These are phyloP conservation scores for Hymenochirus boettgeri DNA, from an alignment of 2,113 vertebrate species.

Conservation along the genomic window DNA sequence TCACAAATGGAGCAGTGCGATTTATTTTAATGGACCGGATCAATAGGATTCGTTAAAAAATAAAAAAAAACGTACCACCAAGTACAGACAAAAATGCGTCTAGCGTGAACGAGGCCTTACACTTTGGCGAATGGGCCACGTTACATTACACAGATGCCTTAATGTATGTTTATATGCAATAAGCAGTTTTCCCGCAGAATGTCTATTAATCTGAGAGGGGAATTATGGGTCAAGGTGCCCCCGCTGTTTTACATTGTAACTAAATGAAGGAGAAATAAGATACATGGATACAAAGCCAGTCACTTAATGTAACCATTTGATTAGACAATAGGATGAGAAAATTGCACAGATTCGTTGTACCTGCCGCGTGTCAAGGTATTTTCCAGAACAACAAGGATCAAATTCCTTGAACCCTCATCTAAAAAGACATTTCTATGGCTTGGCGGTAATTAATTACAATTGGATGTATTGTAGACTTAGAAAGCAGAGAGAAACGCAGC, in stretches of 20 bases:
- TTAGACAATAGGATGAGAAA: constrained; percentile 18
- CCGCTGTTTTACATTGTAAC: background rate
- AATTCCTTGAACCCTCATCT: background rate
- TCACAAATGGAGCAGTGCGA: too few species aligned
- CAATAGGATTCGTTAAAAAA: too few species aligned
- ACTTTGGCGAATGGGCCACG: too few species aligned
- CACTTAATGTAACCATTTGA: constrained; percentile 6
- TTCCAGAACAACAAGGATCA: background rate
- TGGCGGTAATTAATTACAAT: background rate
- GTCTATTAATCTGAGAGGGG: background rate
- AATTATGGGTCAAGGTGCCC: background rate
- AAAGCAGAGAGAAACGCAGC: background rate
- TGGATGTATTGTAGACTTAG: background rate
- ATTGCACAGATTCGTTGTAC: background rate
- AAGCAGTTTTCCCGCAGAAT: too few species aligned
- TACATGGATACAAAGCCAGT: too few species aligned
- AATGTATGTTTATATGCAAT: too few species aligned
- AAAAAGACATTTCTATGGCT: background rate
- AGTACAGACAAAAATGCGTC: too few species aligned
- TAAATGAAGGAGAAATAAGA: background rate
- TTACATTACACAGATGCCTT: too few species aligned
- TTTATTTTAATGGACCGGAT: too few species aligned
- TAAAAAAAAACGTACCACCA: too few species aligned
- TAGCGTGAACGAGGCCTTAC: too few species aligned
- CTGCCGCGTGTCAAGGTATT: constrained; percentile 7